Evolutionary conservation across 2,113 vertebrate genomes (phyloP).

Genomic region (Centropristis striata): DNA sequence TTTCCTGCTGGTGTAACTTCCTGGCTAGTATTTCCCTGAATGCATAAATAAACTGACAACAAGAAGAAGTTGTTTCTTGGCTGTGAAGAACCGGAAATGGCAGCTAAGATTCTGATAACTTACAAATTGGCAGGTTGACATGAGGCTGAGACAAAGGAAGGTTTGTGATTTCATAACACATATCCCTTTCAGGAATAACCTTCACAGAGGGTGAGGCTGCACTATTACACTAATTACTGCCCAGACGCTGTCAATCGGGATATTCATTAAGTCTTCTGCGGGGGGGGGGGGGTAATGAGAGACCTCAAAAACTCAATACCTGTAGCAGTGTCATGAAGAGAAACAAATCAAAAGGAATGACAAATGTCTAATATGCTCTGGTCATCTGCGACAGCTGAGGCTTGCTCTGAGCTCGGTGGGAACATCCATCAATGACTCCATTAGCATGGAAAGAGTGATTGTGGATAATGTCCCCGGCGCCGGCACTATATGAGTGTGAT

Average conservation of each 20-base stretch:
- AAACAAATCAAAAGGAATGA: constrained; percentile 42
- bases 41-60: background rate
- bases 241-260: constrained; percentile 48
- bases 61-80: constrained; percentile 10
- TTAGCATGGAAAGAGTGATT: constrained; percentile 41
- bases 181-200: constrained; percentile 56
- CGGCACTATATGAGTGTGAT: constrained; percentile 36
- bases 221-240: constrained; percentile 66
- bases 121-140: constrained; percentile 28
- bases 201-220: constrained; percentile 56
- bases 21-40: background rate
- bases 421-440: constrained; percentile 47
- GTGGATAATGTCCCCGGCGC: constrained; percentile 19
- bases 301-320: constrained; percentile 37
- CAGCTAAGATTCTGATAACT: constrained; percentile 5
- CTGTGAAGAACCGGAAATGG: constrained; percentile 1
- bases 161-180: constrained; percentile 42
- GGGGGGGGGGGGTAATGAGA: constrained; percentile 26
- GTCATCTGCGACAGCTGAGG: constrained; percentile 23
- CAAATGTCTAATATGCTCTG: constrained; percentile 29
- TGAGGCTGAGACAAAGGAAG: constrained; percentile 1
- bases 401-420: constrained; percentile 11
- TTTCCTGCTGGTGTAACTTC: background rate
- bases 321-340: constrained; percentile 13
- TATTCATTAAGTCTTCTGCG: constrained; percentile 49